phyloP scores from a whole-genome alignment of 2,113 vertebrate genomes.

The Vimba vimba region DNA sequence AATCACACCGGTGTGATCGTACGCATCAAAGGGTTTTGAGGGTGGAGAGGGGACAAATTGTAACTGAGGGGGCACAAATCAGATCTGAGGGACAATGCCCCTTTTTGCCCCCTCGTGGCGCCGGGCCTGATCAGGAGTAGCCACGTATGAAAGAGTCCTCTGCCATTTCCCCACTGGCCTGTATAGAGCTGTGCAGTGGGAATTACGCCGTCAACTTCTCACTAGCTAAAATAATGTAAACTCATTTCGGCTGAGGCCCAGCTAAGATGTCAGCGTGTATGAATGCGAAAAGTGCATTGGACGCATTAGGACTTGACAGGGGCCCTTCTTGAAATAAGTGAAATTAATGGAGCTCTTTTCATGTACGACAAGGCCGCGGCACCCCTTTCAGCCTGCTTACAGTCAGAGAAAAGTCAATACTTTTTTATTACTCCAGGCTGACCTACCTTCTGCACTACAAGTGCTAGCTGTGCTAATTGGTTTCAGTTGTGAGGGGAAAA shows the following conservation, averaged over 20 bases:
- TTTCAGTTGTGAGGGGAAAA: slow-evolving; percentile 79
- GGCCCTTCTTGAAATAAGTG: slow-evolving; percentile 88
- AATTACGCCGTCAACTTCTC: slow-evolving; percentile 68
- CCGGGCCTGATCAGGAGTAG: neutral
- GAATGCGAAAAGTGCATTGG: slow-evolving; percentile 84
- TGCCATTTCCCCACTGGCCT: slow-evolving; percentile 45
- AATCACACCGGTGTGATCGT: no score
- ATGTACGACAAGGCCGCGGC: slow-evolving; percentile 86
- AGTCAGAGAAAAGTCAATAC: slow-evolving; percentile 92
- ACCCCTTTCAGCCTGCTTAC: slow-evolving; percentile 87
- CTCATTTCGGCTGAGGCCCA: slow-evolving; percentile 76
- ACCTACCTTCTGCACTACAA: slow-evolving; percentile 88
- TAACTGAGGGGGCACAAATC: no score
- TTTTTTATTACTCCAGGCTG: slow-evolving; percentile 91
- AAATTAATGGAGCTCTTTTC: slow-evolving; percentile 91
- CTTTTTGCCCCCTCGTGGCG: no score
- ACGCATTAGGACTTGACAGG: slow-evolving; percentile 87
- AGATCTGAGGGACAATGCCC: no score
- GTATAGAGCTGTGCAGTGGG: slow-evolving; percentile 61
- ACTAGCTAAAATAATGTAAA: slow-evolving; percentile 82
- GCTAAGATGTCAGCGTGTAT: slow-evolving; percentile 79
- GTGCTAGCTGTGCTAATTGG: slow-evolving; percentile 86
- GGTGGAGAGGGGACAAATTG: no score
- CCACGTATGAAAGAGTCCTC: slow-evolving; percentile 56
- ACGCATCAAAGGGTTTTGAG: no score